These are phyloP conservation scores for Lysandra coridon DNA, from an alignment of 2,888 invertebrate species.

Conservation along the genomic window DNA sequence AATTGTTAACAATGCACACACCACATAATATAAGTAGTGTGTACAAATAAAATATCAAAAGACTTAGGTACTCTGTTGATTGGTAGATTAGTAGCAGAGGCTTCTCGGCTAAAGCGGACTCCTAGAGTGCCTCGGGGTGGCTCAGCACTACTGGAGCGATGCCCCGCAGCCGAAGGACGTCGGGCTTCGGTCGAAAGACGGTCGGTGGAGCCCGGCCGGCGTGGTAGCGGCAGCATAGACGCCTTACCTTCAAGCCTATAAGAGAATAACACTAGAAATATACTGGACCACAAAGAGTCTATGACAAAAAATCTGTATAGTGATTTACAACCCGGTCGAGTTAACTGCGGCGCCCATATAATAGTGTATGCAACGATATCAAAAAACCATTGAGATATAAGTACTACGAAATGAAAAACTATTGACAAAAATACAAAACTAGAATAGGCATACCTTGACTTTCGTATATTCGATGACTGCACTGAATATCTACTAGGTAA, in stretches of 20 bases:
- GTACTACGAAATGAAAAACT: background rate
- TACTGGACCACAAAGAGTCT: background rate
- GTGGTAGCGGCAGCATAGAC: conserved; percentile 65
- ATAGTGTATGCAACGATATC: too few relatives aligned
- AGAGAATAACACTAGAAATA: background rate
- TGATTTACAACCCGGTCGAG: too few relatives aligned
- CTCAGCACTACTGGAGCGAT: conserved; percentile 69
- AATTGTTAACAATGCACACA: too few relatives aligned
- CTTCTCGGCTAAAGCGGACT: conserved; percentile 60
- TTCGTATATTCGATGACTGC: conserved; percentile 55
- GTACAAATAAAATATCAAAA: too few relatives aligned
- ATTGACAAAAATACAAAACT: conserved; percentile 4
- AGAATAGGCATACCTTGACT: conserved; percentile 55
- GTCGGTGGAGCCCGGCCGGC: conserved; percentile 63
- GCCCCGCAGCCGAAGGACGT: conserved; percentile 56
- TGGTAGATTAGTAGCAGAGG: conserved; percentile 64
- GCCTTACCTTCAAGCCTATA: conserved; percentile 60
- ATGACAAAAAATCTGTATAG: background rate
- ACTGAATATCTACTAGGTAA: conserved; percentile 49
- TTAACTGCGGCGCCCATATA: too few relatives aligned
- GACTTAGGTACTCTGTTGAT: conserved; percentile 52
- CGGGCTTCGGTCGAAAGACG: conserved; percentile 61
- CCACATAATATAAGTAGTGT: too few relatives aligned
- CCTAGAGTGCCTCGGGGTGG: conserved; percentile 58
- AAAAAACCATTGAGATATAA: background rate